Evolutionary conservation across 2,113 vertebrate genomes (phyloP).

Genomic region (Stomatorhinus ivindoensis): DNA sequence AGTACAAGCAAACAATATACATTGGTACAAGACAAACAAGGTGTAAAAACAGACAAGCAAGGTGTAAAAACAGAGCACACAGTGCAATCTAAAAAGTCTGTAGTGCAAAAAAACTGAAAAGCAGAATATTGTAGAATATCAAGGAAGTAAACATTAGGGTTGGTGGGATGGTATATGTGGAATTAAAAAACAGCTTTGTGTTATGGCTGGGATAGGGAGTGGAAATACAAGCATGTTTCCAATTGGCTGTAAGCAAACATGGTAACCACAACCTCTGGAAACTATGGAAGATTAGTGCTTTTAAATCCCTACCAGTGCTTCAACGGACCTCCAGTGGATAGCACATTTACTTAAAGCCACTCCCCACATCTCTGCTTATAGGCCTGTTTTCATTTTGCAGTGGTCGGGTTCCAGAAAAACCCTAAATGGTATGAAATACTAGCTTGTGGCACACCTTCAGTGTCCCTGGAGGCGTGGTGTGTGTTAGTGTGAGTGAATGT

Average conservation of each 20-base stretch:
- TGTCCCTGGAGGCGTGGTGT: background rate
- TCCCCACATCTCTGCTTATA: background rate
- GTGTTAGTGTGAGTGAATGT: background rate
- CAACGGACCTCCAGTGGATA: background rate
- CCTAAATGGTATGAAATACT: background rate
- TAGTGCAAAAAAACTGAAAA: background rate
- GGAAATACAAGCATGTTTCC: background rate
- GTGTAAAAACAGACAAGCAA: background rate
- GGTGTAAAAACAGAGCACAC: background rate
- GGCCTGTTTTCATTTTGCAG: background rate
- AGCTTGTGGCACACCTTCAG: background rate
- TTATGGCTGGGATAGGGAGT: background rate
- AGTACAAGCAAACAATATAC: background rate
- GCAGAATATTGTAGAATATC: background rate
- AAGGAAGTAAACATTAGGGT: background rate
- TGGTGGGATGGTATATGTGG: background rate
- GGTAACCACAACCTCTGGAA: background rate
- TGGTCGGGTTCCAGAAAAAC: background rate
- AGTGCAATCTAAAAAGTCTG: background rate
- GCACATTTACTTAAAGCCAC: background rate
- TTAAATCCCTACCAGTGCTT: background rate
- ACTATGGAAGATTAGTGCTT: background rate
- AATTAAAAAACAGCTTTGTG: background rate
- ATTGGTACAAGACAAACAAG: background rate
- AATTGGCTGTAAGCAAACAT: background rate